Evolutionary conservation across 2,888 invertebrate species (phyloP).

Genomic region (Punctoribates punctum): DNA sequence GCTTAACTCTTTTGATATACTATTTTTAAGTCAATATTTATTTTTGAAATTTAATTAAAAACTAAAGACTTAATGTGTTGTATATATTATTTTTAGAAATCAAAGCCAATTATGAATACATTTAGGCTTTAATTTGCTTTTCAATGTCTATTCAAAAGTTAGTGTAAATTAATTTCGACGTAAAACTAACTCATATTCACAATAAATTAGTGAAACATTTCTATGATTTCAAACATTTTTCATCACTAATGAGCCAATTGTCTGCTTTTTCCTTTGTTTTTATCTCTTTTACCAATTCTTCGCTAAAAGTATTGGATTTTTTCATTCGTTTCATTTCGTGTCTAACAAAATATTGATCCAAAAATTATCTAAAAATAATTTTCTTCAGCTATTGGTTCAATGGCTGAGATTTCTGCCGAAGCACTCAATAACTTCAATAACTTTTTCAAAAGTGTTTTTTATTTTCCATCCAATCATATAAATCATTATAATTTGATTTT

Average conservation of each 20-base stretch:
- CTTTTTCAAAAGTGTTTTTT: too few relatives aligned
- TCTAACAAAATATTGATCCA: background rate
- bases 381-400: background rate
- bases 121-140: background rate
- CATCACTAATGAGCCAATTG: background rate
- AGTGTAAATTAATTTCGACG: background rate
- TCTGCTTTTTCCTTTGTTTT: background rate
- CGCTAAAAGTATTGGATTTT: background rate
- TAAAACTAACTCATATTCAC: background rate
- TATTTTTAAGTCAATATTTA: constrained; percentile 5
- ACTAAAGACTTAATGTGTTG: background rate
- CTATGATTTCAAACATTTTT: background rate
- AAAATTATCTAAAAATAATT: background rate
- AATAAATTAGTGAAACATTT: constrained; percentile 13
- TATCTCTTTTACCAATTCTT: background rate
- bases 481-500: too few relatives aligned
- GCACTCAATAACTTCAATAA: too few relatives aligned
- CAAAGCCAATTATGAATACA: too few relatives aligned
- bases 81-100: background rate
- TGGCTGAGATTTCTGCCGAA: too few relatives aligned
- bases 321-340: background rate
- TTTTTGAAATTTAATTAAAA: constrained; percentile 19
- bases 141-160: background rate
- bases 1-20: background rate
- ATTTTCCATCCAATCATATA: too few relatives aligned